phyloP scores from a whole-genome alignment of 2,888 invertebrate genomes.

The Eupithecia abbreviata region DNA sequence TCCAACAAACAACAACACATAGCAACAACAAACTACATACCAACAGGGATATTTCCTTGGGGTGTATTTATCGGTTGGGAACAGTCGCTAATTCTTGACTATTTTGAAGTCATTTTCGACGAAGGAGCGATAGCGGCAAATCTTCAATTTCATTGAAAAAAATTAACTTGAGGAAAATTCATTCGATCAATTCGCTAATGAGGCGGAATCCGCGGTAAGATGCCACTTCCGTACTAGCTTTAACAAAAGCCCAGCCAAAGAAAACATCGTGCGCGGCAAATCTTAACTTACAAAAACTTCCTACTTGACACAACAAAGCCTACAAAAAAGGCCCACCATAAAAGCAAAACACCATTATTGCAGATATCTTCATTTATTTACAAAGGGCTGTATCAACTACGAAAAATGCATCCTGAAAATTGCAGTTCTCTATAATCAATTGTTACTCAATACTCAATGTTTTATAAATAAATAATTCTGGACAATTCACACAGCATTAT shows the following conservation, averaged over 20 bases:
- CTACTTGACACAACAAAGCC: background rate
- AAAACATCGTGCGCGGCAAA: background rate
- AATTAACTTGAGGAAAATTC: too few species aligned
- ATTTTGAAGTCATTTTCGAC: background rate
- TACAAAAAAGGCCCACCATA: background rate
- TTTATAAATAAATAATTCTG: too few species aligned
- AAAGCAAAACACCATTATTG: background rate
- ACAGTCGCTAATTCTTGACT: background rate
- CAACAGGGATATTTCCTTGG: too few species aligned
- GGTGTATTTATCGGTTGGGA: background rate
- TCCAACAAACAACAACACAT: background rate
- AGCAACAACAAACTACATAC: too few species aligned
- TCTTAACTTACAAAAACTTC: background rate
- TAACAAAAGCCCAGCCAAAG: background rate
- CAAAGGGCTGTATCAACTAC: too few species aligned
- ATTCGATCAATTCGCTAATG: background rate
- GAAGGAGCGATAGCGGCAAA: background rate
- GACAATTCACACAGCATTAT: too few species aligned
- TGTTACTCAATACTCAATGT: too few species aligned
- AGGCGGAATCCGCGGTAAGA: background rate
- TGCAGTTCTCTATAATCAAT: background rate
- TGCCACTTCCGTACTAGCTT: background rate
- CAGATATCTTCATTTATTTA: background rate
- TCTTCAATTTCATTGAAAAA: background rate
- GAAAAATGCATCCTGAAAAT: background rate